A percentile compares a stretch with the other conserved stretches of the same genome.
Conservation (phyloP, 2,888 invertebrate genomes). For the Atethmia centrago region DNA sequence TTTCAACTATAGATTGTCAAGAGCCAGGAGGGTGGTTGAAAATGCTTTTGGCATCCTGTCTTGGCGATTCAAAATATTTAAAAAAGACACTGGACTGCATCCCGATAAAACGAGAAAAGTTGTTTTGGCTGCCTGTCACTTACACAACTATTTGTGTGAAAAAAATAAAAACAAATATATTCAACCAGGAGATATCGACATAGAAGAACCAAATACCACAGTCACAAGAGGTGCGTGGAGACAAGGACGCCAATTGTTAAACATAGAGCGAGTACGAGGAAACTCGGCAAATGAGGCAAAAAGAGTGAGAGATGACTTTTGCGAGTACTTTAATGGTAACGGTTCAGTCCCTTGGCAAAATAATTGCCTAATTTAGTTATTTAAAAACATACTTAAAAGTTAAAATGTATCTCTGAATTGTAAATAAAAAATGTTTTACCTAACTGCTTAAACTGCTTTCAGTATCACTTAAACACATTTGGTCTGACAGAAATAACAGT, state of each 20-base stretch:
- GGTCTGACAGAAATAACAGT: constrained; percentile 52
- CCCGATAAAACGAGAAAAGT: constrained; percentile 28
- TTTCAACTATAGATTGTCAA: constrained; percentile 41
- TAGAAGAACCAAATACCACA: constrained; percentile 45
- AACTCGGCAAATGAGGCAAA: constrained; percentile 52
- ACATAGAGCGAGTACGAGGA: constrained; percentile 50
- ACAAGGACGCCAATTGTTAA: constrained; percentile 42
- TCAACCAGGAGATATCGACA: constrained; percentile 44
- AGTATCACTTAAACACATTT: constrained; percentile 56
- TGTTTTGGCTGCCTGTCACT: constrained; percentile 32
- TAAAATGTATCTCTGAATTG: constrained; percentile 34
- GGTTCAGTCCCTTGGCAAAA: constrained; percentile 46
- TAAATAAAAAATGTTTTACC: constrained; percentile 51
- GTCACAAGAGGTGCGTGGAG: constrained; percentile 45
- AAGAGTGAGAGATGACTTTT: constrained; percentile 52
- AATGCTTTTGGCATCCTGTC: constrained; percentile 28
- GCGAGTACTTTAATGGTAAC: constrained; percentile 51
- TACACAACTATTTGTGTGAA: constrained; percentile 46
- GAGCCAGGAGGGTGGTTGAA: constrained; percentile 36
- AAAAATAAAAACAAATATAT: constrained; percentile 43
- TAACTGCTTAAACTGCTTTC: constrained; percentile 55
- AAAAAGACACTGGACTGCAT: constrained; percentile 29
- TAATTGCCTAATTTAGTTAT: constrained; percentile 44
- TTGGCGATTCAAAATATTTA: constrained; percentile 17
- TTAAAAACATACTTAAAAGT: constrained; percentile 31